Evolutionary conservation across 1,140 invertebrate species (phyloP).

Genomic region (Rhagoletis zephyria): DNA sequence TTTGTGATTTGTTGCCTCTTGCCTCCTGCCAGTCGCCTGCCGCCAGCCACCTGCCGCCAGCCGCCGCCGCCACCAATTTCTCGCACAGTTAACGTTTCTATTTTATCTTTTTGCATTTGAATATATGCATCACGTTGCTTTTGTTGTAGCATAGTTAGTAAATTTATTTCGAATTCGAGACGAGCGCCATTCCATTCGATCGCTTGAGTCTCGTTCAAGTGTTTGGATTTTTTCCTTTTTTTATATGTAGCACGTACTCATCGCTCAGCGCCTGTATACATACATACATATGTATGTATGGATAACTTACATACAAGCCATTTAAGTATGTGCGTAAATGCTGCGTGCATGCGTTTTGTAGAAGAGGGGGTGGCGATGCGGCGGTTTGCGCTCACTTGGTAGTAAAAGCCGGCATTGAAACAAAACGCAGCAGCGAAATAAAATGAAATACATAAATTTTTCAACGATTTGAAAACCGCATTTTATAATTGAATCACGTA

Average conservation of each 20-base stretch:
- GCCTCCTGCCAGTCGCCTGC: neutral
- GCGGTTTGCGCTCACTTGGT: neutral
- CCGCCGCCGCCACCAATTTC: neutral
- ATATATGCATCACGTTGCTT: neutral
- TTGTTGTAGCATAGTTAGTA: constrained; percentile 8
- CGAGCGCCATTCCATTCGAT: neutral
- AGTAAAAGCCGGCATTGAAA: constrained; percentile 10
- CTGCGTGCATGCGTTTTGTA: neutral
- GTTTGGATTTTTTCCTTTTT: neutral
- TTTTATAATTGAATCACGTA: constrained; percentile 73
- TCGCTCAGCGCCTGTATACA: neutral
- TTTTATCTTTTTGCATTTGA: neutral
- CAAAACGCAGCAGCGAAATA: constrained; percentile 60
- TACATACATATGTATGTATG: too few species aligned
- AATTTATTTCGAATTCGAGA: neutral
- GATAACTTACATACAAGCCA: too few species aligned
- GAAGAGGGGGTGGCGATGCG: neutral
- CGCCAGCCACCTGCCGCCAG: too few species aligned
- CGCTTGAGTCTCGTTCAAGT: neutral
- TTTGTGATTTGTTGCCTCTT: neutral
- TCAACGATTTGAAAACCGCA: constrained; percentile 73
- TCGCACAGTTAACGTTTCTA: neutral
- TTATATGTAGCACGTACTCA: neutral
- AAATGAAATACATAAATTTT: constrained; percentile 73
- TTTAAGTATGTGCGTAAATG: neutral